Percentiles rank a stretch among this genome's conserved stretches.
Evolutionary conservation across 2,113 vertebrate species (phyloP).

Genomic region (Crotalus viridis): DNA sequence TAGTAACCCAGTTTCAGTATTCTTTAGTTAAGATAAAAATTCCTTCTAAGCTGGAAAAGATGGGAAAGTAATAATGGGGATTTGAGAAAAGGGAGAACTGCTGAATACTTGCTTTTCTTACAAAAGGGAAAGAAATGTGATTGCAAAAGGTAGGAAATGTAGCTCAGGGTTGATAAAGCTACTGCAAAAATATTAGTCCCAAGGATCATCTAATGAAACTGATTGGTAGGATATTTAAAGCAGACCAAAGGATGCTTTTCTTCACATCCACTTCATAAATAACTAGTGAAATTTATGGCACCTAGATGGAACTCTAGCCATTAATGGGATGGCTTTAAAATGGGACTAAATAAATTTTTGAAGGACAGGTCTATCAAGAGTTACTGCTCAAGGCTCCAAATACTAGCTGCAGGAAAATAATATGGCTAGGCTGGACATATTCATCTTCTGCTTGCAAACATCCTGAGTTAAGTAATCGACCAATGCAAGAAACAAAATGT

Average conservation of each 20-base stretch:
- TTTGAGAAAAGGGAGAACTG: background rate
- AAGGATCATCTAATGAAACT: background rate
- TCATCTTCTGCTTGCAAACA: background rate
- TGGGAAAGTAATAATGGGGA: background rate
- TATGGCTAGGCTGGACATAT: background rate
- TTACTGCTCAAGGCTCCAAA: background rate
- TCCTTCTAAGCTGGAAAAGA: background rate
- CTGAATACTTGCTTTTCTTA: background rate
- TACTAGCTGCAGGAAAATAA: background rate
- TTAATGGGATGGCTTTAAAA: background rate
- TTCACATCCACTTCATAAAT: background rate
- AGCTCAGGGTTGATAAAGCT: background rate
- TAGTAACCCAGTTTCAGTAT: background rate
- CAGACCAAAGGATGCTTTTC: background rate
- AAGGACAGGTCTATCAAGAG: background rate
- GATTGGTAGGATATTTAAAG: background rate
- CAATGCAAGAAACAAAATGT: background rate
- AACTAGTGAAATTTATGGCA: background rate
- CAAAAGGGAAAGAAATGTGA: background rate
- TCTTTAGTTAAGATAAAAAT: background rate
- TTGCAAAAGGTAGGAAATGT: background rate
- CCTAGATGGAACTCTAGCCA: background rate
- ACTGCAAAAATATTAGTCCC: background rate
- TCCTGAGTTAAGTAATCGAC: background rate
- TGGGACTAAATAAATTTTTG: background rate